Base-by-base conservation (phyloP, 2,113 vertebrate genomes). In the Brachyistius frenatus region DNA sequence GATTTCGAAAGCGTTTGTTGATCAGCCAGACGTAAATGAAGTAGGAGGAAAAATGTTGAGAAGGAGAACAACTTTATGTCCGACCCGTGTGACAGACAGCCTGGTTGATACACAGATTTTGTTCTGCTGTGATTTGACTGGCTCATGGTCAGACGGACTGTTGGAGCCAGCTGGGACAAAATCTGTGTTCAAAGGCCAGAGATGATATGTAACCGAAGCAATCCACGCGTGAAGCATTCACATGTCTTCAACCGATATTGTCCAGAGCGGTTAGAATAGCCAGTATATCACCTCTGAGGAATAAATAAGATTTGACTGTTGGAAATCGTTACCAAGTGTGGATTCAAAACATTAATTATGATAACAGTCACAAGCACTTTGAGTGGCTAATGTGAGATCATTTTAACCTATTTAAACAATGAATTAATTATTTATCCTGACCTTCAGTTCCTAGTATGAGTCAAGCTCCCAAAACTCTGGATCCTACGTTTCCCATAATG, bases 1-100 rank as follows among this genome's bases (percentile, higher is more conserved):
- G 49, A 73, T 65, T 14, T 52, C 1, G 31, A 50, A 62, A 41
- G 36, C 33, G n/a, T 56, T 71, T 33, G 10, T 15, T 39, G 62
- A 56, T 33, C 47, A 53, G 23, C 30, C 50, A 41, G 47, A 78
- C 33, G 61, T 73, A 58, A 60, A 32, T 41, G 56, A 71, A 55
- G 78, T 78, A 16, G 82, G 78, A 76, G 73, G 64, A 37, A 53
- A 32, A 35, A 66, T n/a, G 64, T 66, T 55, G 15, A 67, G 67
- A 36, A 64, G 56, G 41, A 73, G 1, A 3, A 66, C 73, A 37
- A 50, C 52, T 62, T 77, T 68, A 58, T 44, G 62, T 66, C 5
- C 67, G 60, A 60, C 11, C 44, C 8, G 80, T 39, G n/a, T 31
- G 47, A 47, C 31, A n/a, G 49, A 31, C 72, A 32, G 55, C 13